Evolutionary conservation across 2,888 invertebrate species (phyloP).

Genomic region (Laothoe populi): DNA sequence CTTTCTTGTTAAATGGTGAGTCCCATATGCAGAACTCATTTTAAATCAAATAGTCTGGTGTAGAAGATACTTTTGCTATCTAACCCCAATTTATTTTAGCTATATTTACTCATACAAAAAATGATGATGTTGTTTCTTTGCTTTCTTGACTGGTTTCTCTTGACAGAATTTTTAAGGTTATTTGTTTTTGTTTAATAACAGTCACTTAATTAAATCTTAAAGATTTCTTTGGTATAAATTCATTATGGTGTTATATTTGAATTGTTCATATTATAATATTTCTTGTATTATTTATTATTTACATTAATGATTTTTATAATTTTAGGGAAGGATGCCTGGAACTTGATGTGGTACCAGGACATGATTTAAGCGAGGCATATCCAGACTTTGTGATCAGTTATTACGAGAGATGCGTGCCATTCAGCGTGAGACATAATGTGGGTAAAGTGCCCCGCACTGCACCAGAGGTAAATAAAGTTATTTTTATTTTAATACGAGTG

Average conservation of each 20-base stretch:
- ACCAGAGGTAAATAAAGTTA: constrained; percentile 58
- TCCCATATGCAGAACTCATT: too few relatives aligned
- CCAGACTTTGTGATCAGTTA: constrained; percentile 87
- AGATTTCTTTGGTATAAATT: too few relatives aligned
- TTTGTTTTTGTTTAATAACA: too few relatives aligned
- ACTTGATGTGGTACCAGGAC: constrained; percentile 86
- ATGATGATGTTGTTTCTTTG: too few relatives aligned
- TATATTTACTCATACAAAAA: too few relatives aligned
- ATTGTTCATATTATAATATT: background rate
- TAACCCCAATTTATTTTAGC: too few relatives aligned
- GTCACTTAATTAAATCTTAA: too few relatives aligned
- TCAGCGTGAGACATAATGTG: constrained; percentile 67
- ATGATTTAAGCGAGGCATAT: constrained; percentile 85
- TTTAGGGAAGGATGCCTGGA: constrained; percentile 85
- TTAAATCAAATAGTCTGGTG: too few relatives aligned
- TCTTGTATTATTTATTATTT: background rate
- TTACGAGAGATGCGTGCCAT: constrained; percentile 83
- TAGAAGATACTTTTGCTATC: too few relatives aligned
- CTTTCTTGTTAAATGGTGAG: constrained; percentile 96
- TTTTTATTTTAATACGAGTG: background rate
- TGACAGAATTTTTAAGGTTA: too few relatives aligned
- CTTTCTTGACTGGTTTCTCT: too few relatives aligned
- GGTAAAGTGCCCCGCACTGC: constrained; percentile 66
- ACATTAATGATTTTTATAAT: constrained; percentile 29
- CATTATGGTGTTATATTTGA: too few relatives aligned